A percentile compares a stretch with the other conserved stretches of the same genome.
Conservation (phyloP, 2,797 vertebrate species). For the Onychomys arenicola region DNA sequence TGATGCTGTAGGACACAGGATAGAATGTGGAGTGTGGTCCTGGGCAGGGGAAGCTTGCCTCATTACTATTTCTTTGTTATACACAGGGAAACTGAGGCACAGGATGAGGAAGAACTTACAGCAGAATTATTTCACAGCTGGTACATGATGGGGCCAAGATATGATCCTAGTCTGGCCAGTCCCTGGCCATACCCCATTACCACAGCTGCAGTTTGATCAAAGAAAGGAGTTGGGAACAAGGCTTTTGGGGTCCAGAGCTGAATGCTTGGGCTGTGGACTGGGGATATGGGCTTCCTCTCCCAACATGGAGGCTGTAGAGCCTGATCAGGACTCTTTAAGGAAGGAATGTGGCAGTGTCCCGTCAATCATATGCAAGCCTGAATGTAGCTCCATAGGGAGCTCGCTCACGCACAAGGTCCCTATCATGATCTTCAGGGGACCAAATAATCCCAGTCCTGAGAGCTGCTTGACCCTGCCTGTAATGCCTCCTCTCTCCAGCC, state of each 20-base stretch:
- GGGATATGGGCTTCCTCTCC: neutral
- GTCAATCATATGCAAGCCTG: neutral
- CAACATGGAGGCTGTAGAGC: neutral
- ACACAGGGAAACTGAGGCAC: neutral
- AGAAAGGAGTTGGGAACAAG: neutral
- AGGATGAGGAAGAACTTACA: neutral
- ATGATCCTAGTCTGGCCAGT: neutral
- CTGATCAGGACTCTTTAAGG: neutral
- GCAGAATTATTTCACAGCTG: neutral
- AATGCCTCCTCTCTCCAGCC: neutral
- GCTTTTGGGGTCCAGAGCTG: neutral
- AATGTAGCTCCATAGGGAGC: too few species aligned
- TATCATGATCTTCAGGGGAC: neutral
- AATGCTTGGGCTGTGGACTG: accelerated
- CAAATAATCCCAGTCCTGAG: too few species aligned
- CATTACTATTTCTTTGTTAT: neutral
- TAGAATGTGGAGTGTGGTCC: neutral
- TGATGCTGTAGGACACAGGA: neutral
- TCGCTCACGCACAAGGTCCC: neutral
- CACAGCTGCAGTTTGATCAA: neutral
- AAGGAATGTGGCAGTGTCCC: neutral
- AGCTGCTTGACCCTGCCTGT: neutral
- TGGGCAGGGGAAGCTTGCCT: neutral
- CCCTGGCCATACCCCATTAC: neutral
- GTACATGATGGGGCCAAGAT: neutral